Percentiles rank a stretch among this genome's conserved stretches.
Conservation (phyloP, 2,113 vertebrate species). For the Sprattus sprattus region DNA sequence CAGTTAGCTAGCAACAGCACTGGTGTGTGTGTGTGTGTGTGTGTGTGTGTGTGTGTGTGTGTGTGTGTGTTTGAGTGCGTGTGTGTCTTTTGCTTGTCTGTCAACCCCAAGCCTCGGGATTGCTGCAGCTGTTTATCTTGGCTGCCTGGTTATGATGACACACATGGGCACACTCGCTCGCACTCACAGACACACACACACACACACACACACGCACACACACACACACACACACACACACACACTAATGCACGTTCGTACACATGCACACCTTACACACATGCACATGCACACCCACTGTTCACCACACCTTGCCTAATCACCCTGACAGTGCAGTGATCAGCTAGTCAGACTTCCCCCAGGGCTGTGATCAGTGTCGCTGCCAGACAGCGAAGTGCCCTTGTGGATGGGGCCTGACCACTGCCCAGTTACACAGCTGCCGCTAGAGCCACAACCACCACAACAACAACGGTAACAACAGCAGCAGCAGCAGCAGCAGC, state of each 20-base stretch:
- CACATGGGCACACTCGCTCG: conserved; percentile 25
- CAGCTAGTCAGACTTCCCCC: not conserved
- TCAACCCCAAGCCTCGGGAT: not conserved
- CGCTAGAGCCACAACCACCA: not conserved
- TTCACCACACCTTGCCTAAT: not conserved
- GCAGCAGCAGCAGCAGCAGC: conserved; percentile 55
- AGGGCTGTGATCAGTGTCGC: conserved; percentile 58
- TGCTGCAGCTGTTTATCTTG: conserved; percentile 53
- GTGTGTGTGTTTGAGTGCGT: not conserved
- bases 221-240: not conserved
- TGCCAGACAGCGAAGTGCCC: conserved; percentile 50
- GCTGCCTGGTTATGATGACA: conserved; percentile 47
- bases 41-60: not conserved
- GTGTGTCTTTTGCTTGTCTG: not conserved
- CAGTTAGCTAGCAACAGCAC: not conserved
- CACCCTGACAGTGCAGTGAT: not conserved
- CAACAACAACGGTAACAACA: conserved; percentile 27
- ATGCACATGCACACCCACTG: conserved; percentile 45
- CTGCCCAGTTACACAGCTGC: not conserved
- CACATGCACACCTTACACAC: not conserved
- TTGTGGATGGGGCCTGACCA: conserved; percentile 68
- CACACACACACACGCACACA: not conserved
- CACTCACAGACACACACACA: conserved; percentile 25
- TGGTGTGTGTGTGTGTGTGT: not conserved
- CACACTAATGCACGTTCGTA: not conserved